Percentiles rank a stretch among this genome's conserved stretches.
phyloP scores from a whole-genome alignment of 1,140 invertebrate species.

The Meteorus sp. region DNA sequence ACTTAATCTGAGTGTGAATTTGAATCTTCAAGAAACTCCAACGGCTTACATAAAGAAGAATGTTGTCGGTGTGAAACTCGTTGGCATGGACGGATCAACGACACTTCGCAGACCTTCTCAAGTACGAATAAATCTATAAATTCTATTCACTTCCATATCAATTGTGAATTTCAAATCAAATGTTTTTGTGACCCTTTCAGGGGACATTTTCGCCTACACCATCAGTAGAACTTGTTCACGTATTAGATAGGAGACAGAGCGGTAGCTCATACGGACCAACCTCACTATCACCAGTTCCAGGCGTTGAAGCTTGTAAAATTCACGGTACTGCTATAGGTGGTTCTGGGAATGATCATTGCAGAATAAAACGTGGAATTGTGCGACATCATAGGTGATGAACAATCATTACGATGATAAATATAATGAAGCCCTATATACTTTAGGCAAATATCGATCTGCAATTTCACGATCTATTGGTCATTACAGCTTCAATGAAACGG shows the following conservation, averaged over 20 bases:
- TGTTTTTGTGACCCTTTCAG: constrained; percentile 29
- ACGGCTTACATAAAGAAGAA: constrained; percentile 44
- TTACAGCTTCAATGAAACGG: constrained; percentile 55
- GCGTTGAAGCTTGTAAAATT: constrained; percentile 55
- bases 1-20: constrained; percentile 46
- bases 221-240: constrained; percentile 56
- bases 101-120: constrained; percentile 52
- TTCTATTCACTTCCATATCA: background rate
- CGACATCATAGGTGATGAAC: constrained; percentile 54
- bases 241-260: constrained; percentile 55
- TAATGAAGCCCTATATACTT: background rate
- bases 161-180: background rate
- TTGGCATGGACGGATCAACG: constrained; percentile 55
- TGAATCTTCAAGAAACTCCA: constrained; percentile 22
- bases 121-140: constrained; percentile 32
- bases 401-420: background rate
- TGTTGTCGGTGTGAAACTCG: constrained; percentile 53
- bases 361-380: constrained; percentile 57
- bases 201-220: constrained; percentile 57
- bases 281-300: constrained; percentile 54
- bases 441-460: background rate
- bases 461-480: background rate
- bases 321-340: constrained; percentile 54
- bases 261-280: constrained; percentile 52
- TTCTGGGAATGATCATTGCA: constrained; percentile 51